Conservation (phyloP, 2,888 invertebrate species). For the Tillus elongatus region DNA sequence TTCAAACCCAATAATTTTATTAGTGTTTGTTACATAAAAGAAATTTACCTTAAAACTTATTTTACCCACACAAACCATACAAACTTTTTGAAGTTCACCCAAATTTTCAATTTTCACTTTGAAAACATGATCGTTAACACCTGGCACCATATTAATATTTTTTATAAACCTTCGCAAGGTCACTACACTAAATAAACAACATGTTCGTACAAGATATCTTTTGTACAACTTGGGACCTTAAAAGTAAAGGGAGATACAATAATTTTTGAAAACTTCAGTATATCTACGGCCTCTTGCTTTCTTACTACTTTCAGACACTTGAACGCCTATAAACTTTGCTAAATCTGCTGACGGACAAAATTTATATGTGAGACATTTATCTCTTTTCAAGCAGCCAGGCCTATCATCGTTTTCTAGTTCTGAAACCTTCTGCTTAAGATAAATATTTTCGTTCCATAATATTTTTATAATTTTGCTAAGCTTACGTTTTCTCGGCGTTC, state of each 20-base stretch:
- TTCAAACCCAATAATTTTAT: constrained; percentile 1
- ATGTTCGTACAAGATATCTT: neutral
- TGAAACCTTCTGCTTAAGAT: no score
- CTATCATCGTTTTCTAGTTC: no score
- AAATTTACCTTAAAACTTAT: constrained; percentile 3
- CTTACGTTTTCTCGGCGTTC: constrained; percentile 1
- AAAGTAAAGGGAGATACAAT: constrained; percentile 2
- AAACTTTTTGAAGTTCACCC: neutral
- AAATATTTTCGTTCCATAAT: no score
- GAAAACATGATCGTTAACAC: constrained; percentile 1
- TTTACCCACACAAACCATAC: constrained; percentile 3
- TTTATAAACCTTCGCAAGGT: constrained; percentile 3
- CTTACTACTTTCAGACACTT: neutral
- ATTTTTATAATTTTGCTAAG: neutral
- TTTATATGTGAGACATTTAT: neutral
- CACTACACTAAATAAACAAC: neutral
- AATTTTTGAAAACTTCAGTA: neutral
- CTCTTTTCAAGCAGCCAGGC: no score
- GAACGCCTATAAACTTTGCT: neutral
- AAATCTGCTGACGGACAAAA: constrained; percentile 1
- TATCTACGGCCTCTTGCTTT: constrained; percentile 1
- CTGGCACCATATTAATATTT: no score
- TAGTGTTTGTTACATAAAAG: neutral
- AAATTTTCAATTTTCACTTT: constrained; percentile 1
- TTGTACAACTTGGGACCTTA: constrained; percentile 2